These are phyloP conservation scores for Oenanthe oenanthe DNA, from an alignment of 2,113 vertebrate species.

Conservation along the genomic window DNA sequence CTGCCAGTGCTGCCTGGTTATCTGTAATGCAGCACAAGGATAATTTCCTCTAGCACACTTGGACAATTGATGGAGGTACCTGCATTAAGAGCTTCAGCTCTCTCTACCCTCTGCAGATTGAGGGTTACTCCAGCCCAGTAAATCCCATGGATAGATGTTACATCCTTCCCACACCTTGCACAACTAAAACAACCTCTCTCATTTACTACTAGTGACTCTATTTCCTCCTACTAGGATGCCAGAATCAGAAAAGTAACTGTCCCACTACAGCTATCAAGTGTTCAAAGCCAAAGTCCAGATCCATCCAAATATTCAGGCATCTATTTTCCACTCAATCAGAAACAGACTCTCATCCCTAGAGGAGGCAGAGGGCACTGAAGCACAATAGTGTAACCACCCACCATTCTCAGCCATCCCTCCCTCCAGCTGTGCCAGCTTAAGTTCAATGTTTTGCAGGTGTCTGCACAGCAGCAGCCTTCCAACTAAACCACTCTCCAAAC, in stretches of 20 bases:
- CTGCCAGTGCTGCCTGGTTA: not conserved
- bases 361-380: not conserved
- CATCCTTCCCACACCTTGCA: not conserved
- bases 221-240: too few relatives aligned
- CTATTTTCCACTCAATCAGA: not conserved
- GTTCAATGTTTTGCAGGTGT: not conserved
- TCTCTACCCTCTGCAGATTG: not conserved
- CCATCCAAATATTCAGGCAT: not conserved
- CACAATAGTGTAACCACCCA: not conserved
- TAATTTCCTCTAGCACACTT: not conserved
- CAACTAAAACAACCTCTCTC: not conserved
- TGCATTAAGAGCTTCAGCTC: not conserved
- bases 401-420: not conserved
- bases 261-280: not conserved
- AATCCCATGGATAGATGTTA: not conserved
- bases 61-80: not conserved
- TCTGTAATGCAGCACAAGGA: not conserved
- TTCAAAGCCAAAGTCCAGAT: not conserved
- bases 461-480: not conserved
- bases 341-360: not conserved
- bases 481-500: not conserved
- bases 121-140: not conserved
- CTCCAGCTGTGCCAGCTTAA: slow-evolving; percentile 2
- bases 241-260: accelerated
- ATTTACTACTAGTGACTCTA: not conserved